phyloP scores from a whole-genome alignment of 2,113 vertebrate genomes.

The Narcine bancroftii region DNA sequence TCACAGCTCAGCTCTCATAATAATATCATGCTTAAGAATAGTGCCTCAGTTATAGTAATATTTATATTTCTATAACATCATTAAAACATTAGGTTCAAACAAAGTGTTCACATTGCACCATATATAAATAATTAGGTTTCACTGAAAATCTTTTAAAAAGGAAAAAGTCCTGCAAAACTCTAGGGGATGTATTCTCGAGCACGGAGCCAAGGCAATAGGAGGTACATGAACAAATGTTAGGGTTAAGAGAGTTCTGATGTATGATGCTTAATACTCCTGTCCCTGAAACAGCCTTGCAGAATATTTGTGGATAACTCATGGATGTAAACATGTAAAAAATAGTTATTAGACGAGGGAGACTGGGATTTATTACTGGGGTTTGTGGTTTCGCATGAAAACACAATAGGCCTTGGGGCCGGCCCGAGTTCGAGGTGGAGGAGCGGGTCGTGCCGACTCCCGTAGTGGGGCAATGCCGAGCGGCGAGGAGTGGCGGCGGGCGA shows the following conservation, averaged over 20 bases:
- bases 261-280: too few species aligned
- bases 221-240: too few species aligned
- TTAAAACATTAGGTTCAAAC: not conserved
- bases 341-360: not conserved
- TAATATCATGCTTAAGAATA: not conserved
- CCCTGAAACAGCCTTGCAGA: too few species aligned
- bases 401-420: slow-evolving; percentile 35
- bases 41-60: not conserved
- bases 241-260: too few species aligned
- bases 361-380: not conserved
- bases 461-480: slow-evolving; percentile 46
- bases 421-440: too few species aligned
- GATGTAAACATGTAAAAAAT: not conserved
- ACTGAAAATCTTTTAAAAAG: not conserved
- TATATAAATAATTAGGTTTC: not conserved
- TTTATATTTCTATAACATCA: not conserved
- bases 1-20: not conserved
- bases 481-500: not conserved
- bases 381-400: not conserved
- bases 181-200: too few species aligned
- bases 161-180: too few species aligned
- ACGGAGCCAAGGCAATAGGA: too few species aligned
- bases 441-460: too few species aligned
- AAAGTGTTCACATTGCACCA: not conserved
- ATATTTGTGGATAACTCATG: not conserved